A percentile compares a stretch with the other conserved stretches of the same genome.
Evolutionary conservation across 2,888 invertebrate species (phyloP).

Genomic region (Marronus borbonicus): DNA sequence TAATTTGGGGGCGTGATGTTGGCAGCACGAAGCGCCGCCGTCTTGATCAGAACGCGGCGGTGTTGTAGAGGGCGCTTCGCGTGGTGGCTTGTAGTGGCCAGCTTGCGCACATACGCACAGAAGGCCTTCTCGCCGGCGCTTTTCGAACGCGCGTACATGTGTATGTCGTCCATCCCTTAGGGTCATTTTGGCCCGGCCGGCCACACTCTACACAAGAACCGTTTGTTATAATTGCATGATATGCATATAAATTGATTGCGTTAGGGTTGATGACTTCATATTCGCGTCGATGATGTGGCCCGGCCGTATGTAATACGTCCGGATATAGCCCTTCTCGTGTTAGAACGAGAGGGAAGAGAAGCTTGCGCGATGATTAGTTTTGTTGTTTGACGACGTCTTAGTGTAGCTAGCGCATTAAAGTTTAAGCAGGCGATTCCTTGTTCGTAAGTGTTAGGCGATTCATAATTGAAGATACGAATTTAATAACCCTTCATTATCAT

Average conservation of each 20-base stretch:
- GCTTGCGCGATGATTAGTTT: neutral
- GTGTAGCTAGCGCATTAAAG: too few species aligned
- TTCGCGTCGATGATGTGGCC: slow-evolving; percentile 50
- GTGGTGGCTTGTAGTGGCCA: slow-evolving; percentile 70
- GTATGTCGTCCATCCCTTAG: slow-evolving; percentile 58
- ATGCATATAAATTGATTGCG: slow-evolving; percentile 71
- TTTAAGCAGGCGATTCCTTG: too few species aligned
- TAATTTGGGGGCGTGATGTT: slow-evolving; percentile 71
- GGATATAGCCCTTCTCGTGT: neutral
- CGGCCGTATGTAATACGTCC: neutral
- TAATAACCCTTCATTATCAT: too few species aligned
- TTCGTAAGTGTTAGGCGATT: too few species aligned
- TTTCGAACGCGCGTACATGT: slow-evolving; percentile 52
- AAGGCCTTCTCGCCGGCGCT: slow-evolving; percentile 54
- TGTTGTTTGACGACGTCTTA: neutral
- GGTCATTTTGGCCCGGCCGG: slow-evolving; percentile 58
- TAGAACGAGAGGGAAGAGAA: neutral
- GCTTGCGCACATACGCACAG: slow-evolving; percentile 59
- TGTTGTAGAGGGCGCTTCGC: neutral
- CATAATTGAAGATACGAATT: too few species aligned
- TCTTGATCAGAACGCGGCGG: neutral
- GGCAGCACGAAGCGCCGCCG: slow-evolving; percentile 64
- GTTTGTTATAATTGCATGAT: slow-evolving; percentile 68
- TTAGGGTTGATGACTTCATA: slow-evolving; percentile 70
- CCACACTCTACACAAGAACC: slow-evolving; percentile 49